Percentiles rank a stretch among this genome's conserved stretches.
Conservation (phyloP, 2,797 vertebrate genomes). For the Poeciliopsis paucimaculata region DNA sequence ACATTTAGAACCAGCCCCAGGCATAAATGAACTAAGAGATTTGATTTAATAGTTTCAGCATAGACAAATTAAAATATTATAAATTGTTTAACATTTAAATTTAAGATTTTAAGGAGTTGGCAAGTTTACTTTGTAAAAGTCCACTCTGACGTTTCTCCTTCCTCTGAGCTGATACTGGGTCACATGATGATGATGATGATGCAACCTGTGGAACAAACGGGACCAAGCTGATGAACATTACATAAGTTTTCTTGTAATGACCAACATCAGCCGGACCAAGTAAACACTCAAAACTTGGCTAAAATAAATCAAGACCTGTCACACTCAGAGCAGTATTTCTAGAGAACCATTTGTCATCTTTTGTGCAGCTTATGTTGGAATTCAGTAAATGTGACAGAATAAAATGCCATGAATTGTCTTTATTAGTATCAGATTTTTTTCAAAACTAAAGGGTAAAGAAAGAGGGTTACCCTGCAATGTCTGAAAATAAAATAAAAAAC, state of each 20-base stretch:
- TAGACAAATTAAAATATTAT: too few species aligned
- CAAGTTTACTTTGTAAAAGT: too few species aligned
- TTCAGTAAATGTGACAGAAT: not conserved
- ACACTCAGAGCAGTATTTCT: not conserved
- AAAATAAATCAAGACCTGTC: not conserved
- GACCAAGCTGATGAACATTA: conserved; percentile 38
- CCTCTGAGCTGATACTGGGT: conserved; percentile 22
- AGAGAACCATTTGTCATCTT: not conserved
- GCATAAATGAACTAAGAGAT: too few species aligned
- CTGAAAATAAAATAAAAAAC: not conserved
- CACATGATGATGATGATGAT: conserved; percentile 28
- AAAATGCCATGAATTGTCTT: not conserved
- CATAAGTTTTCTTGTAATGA: conserved; percentile 14
- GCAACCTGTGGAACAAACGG: conserved; percentile 45
- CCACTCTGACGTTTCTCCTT: conserved; percentile 24
- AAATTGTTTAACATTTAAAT: too few species aligned
- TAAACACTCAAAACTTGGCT: not conserved
- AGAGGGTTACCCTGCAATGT: not conserved
- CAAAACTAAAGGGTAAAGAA: not conserved
- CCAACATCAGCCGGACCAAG: conserved; percentile 2
- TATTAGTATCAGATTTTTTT: not conserved
- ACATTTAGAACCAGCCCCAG: too few species aligned
- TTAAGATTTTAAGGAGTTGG: too few species aligned
- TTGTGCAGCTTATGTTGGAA: not conserved
- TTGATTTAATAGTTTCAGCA: too few species aligned